Conservation (phyloP, 2,797 vertebrate species). For the Enteromius radiatus region DNA sequence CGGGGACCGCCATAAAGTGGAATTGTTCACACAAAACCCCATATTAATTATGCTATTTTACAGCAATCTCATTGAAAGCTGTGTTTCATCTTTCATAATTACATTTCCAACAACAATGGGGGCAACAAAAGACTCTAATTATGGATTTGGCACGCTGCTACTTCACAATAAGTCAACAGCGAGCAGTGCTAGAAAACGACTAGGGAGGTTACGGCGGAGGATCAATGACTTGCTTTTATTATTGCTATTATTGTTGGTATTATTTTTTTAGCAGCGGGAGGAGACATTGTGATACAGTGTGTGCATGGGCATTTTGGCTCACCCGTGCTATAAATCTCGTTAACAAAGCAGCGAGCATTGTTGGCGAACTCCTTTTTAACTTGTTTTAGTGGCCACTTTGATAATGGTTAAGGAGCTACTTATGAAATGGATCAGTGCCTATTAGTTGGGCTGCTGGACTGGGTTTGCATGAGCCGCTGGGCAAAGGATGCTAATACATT, state of each 20-base stretch:
- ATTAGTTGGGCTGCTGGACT: neutral
- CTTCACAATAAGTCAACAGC: constrained; percentile 77
- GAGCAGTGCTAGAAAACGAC: constrained; percentile 61
- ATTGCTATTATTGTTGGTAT: constrained; percentile 70
- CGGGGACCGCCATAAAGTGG: constrained; percentile 95
- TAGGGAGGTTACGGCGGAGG: constrained; percentile 42
- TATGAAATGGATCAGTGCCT: neutral
- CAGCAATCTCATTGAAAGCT: constrained; percentile 98
- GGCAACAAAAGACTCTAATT: constrained; percentile 93
- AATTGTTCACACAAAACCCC: constrained; percentile 99
- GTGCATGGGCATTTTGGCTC: constrained; percentile 71
- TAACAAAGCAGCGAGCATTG: constrained; percentile 78
- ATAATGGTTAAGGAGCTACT: constrained; percentile 14
- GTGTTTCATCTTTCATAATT: constrained; percentile 99
- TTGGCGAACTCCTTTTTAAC: constrained; percentile 47
- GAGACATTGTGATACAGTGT: constrained; percentile 63
- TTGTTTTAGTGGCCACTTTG: neutral
- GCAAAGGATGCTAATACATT: neutral
- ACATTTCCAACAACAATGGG: constrained; percentile 92
- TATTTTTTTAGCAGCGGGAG: constrained; percentile 54
- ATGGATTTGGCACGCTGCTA: constrained; percentile 82
- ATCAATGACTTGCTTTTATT: constrained; percentile 72
- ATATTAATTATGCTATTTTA: constrained; percentile 99
- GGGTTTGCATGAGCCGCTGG: neutral
- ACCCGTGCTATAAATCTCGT: constrained; percentile 69